phyloP scores from a whole-genome alignment of 2,888 invertebrate genomes.

The Cephus pygmeus region DNA sequence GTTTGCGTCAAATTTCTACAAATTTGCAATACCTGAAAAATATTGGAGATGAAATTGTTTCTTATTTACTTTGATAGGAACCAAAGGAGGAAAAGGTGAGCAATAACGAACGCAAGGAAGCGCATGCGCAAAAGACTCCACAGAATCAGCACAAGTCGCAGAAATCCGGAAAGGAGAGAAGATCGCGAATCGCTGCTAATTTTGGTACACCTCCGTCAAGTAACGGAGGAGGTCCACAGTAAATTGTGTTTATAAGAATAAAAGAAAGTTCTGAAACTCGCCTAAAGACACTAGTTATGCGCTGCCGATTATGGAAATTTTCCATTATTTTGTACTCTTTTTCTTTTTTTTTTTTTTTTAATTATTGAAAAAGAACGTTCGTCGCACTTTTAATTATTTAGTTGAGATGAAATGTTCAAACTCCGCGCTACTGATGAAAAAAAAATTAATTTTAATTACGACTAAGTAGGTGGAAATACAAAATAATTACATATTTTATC shows the following conservation, averaged over 20 bases:
- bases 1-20: neutral
- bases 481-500: no score
- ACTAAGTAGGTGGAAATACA: neutral
- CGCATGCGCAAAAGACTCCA: conserved; percentile 26
- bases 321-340: neutral
- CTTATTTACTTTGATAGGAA: conserved; percentile 10
- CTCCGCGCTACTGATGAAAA: neutral
- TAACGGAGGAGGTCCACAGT: conserved; percentile 45
- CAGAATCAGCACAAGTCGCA: conserved; percentile 42
- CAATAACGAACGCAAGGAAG: neutral
- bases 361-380: neutral
- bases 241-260: conserved; percentile 17
- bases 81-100: conserved; percentile 19
- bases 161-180: conserved; percentile 47
- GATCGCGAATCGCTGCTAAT: conserved; percentile 63
- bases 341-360: neutral
- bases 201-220: conserved; percentile 48
- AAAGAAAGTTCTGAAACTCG: neutral
- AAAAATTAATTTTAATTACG: neutral
- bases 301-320: neutral
- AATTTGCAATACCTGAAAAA: neutral
- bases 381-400: neutral
- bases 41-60: neutral
- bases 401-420: neutral
- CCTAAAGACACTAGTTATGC: neutral